These are phyloP conservation scores for Anoplopoma fimbria DNA, from an alignment of 2,113 vertebrate species.

Conservation along the genomic window DNA sequence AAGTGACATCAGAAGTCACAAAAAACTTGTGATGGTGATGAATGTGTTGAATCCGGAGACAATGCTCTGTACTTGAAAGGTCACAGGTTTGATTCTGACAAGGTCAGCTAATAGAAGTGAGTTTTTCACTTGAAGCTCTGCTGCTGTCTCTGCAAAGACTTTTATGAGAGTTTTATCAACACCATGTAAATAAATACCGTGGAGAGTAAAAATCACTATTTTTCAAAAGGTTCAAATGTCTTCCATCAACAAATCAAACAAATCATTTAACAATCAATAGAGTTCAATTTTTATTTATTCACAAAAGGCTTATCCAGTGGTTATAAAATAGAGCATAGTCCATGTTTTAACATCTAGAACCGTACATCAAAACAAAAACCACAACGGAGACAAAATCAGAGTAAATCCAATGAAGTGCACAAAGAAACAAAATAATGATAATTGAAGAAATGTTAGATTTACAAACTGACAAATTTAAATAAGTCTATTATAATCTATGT, in stretches of 20 bases:
- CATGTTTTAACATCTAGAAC: conserved; percentile 46
- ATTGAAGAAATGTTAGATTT: conserved; percentile 19
- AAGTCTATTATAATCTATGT: not conserved
- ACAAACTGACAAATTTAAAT: conserved; percentile 12
- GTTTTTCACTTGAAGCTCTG: not conserved
- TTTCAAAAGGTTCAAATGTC: not conserved
- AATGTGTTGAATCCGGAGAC: not conserved
- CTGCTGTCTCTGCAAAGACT: not conserved
- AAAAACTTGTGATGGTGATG: not conserved
- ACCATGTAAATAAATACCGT: not conserved
- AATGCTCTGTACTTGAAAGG: not conserved
- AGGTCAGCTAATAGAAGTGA: not conserved
- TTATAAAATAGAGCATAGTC: conserved; percentile 68
- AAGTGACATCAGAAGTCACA: not conserved
- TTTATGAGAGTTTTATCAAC: not conserved
- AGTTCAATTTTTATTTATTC: conserved; percentile 69
- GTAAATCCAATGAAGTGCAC: conserved; percentile 35
- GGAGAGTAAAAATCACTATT: not conserved
- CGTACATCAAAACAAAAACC: conserved; percentile 42
- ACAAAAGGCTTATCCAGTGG: conserved; percentile 66
- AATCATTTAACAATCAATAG: conserved; percentile 38
- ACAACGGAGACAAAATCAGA: not conserved
- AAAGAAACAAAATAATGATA: conserved; percentile 3
- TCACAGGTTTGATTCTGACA: not conserved
- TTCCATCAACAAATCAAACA: not conserved